Evolutionary conservation across 2,888 invertebrate genomes (phyloP).

Genomic region (Ephialtes manifestator): DNA sequence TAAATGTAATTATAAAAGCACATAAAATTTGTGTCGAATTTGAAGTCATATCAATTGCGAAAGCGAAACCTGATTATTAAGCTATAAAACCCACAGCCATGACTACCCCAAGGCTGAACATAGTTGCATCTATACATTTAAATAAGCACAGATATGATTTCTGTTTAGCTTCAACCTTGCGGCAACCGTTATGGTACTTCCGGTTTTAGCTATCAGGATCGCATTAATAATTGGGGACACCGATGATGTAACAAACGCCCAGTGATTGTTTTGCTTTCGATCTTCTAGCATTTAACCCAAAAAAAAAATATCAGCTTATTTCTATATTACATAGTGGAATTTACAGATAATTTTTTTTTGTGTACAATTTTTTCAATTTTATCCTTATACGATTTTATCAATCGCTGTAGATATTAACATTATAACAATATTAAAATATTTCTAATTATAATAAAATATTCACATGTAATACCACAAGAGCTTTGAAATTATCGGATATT

Average conservation of each 20-base stretch:
- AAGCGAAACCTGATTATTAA: background rate
- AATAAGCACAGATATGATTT: conserved; percentile 4
- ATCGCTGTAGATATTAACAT: too few relatives aligned
- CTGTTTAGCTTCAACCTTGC: conserved; percentile 1
- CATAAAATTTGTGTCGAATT: background rate
- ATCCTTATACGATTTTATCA: too few relatives aligned
- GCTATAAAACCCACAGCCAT: background rate
- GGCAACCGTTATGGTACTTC: conserved; percentile 10
- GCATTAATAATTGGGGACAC: background rate
- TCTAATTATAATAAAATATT: too few relatives aligned
- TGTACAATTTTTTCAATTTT: too few relatives aligned
- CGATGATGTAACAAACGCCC: background rate
- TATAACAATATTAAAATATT: too few relatives aligned
- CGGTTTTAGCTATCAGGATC: conserved; percentile 11
- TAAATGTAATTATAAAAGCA: background rate
- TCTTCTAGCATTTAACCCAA: background rate
- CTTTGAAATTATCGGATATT: too few relatives aligned
- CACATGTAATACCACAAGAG: too few relatives aligned
- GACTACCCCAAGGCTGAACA: conserved; percentile 10
- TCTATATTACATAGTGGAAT: too few relatives aligned
- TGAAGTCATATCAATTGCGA: background rate
- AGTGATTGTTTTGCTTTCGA: background rate
- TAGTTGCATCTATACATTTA: conserved; percentile 6
- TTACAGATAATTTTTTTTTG: too few relatives aligned
- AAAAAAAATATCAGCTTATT: background rate